Percentiles rank a stretch among this genome's conserved stretches.
These are phyloP conservation scores for Hirundichthys speculiger DNA, from an alignment of 2,113 vertebrate species.

Conservation along the genomic window DNA sequence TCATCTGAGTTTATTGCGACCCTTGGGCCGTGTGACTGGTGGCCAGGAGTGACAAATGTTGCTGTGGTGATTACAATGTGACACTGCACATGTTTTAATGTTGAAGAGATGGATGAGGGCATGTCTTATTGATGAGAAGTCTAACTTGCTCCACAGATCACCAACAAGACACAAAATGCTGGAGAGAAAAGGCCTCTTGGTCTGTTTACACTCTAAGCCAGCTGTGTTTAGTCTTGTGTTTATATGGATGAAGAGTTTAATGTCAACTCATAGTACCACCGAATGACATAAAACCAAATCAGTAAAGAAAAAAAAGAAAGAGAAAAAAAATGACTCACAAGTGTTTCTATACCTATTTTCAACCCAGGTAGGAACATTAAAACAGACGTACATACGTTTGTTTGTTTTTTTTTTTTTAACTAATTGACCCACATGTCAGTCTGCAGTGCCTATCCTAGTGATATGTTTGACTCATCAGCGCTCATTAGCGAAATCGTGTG, in stretches of 20 bases:
- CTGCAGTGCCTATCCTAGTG: conserved; percentile 1
- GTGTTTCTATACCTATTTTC: no score
- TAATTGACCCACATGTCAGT: conserved; percentile 33
- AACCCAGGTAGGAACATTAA: no score
- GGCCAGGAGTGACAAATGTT: conserved; percentile 49
- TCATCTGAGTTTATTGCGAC: conserved; percentile 58
- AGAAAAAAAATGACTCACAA: no score
- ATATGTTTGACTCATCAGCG: conserved; percentile 20
- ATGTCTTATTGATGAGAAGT: conserved; percentile 21
- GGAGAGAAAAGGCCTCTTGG: neutral
- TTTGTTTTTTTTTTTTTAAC: conserved; percentile 15
- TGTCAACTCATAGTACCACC: conserved; percentile 4
- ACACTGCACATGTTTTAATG: conserved; percentile 21
- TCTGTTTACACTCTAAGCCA: neutral
- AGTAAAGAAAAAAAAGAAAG: no score
- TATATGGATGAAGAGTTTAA: conserved; percentile 15
- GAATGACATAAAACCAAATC: conserved; percentile 24
- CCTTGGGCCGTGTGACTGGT: conserved; percentile 40
- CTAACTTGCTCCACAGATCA: conserved; percentile 1
- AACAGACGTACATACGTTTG: no score
- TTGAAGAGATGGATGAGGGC: conserved; percentile 29
- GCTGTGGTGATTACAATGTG: conserved; percentile 42
- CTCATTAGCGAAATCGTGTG: conserved; percentile 38
- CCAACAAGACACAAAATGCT: neutral
- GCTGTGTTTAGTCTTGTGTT: neutral